Evolutionary conservation across 2,797 vertebrate species (phyloP).

Genomic region (Iguana delicatissima): DNA sequence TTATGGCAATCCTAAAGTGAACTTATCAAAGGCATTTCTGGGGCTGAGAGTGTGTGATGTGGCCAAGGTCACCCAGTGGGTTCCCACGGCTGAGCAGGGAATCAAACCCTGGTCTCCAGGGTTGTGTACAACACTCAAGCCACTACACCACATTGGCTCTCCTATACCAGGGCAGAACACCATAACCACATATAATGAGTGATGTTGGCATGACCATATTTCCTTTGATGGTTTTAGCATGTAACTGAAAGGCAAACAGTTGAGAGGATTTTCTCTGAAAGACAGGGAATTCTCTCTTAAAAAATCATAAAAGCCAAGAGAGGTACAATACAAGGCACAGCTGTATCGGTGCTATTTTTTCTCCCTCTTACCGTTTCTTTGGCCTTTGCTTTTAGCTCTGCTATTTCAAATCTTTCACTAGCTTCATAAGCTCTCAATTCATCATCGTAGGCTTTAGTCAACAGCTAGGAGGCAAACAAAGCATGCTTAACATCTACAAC

Average conservation of each 20-base stretch:
- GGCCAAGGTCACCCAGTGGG: too few relatives aligned
- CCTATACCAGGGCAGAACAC: background rate
- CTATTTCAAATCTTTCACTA: conserved; percentile 78
- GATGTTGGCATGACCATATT: background rate
- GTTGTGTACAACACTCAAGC: too few relatives aligned
- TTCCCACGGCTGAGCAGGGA: too few relatives aligned
- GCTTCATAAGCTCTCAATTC: conserved; percentile 84
- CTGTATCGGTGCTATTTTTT: background rate
- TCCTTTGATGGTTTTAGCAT: background rate
- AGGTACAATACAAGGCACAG: background rate
- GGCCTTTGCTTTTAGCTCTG: conserved; percentile 79
- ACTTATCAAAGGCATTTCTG: too few relatives aligned
- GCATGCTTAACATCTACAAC: background rate
- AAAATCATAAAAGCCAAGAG: background rate
- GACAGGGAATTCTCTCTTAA: background rate
- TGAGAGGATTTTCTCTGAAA: background rate
- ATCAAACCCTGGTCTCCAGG: too few relatives aligned
- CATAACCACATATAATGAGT: background rate
- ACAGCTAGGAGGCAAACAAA: conserved; percentile 73
- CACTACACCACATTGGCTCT: too few relatives aligned
- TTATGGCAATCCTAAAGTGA: too few relatives aligned
- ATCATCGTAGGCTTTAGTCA: conserved; percentile 83
- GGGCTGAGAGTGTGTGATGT: too few relatives aligned
- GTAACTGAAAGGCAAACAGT: background rate
- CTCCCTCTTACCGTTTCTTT: conserved; percentile 76